These are phyloP conservation scores for Alentia gelatinosa DNA, from an alignment of 2,888 invertebrate genomes.

Conservation along the genomic window DNA sequence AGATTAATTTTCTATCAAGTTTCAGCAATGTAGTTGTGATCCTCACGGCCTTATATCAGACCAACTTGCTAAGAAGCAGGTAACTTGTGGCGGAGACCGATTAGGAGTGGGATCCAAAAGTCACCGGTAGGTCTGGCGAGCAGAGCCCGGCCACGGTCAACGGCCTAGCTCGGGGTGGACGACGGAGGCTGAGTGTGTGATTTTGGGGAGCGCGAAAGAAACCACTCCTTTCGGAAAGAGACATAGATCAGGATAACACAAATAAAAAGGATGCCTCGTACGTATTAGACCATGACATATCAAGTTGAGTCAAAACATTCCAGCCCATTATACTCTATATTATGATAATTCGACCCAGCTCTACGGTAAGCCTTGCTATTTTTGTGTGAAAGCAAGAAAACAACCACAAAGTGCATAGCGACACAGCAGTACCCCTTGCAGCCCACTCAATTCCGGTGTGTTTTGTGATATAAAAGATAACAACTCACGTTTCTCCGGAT, in stretches of 20 bases:
- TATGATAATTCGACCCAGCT: too few relatives aligned
- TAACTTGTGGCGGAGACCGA: too few relatives aligned
- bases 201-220: neutral
- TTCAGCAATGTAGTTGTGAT: too few relatives aligned
- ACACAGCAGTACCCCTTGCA: neutral
- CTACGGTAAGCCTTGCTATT: too few relatives aligned
- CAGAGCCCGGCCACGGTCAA: neutral
- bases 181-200: neutral
- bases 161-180: neutral
- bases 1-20: too few relatives aligned
- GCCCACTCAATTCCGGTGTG: neutral
- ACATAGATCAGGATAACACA: neutral
- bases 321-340: too few relatives aligned
- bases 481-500: neutral
- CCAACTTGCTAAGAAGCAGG: too few relatives aligned
- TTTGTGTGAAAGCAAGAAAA: neutral
- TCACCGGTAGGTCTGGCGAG: neutral
- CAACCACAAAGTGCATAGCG: constrained; percentile 2
- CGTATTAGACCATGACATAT: neutral
- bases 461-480: neutral
- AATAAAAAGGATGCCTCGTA: neutral
- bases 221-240: neutral
- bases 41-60: too few relatives aligned
- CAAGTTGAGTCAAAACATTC: neutral
- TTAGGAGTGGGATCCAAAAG: neutral